Evolutionary conservation across 2,113 vertebrate genomes (phyloP).

Genomic region (Smithornis capensis): DNA sequence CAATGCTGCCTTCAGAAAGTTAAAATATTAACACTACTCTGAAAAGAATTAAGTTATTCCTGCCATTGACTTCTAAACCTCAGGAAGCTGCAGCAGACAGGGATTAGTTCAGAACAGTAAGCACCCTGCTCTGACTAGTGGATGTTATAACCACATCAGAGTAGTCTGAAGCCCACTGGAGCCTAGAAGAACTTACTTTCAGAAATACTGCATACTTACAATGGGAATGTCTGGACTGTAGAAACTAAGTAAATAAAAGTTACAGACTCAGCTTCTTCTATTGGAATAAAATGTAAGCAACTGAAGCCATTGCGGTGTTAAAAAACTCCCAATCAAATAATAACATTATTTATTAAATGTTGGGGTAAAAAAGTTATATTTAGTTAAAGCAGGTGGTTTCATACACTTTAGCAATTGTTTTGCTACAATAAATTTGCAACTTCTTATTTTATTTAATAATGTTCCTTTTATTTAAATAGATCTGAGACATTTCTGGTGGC

Average conservation of each 20-base stretch:
- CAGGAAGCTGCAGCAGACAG: conserved; percentile 17
- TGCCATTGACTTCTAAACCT: not conserved
- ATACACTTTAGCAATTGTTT: not conserved
- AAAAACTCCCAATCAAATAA: not conserved
- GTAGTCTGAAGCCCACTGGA: not conserved
- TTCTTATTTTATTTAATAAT: not conserved
- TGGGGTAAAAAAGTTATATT: not conserved
- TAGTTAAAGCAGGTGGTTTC: not conserved
- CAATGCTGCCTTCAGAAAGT: not conserved
- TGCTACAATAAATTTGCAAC: not conserved
- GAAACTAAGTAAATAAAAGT: not conserved
- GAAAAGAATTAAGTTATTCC: conserved; percentile 16
- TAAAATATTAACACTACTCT: not conserved
- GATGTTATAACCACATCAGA: conserved; percentile 14
- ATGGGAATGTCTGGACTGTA: not conserved
- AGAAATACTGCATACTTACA: not conserved
- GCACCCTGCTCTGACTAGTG: not conserved
- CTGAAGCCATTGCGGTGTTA: not conserved
- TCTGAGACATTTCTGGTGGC: not conserved
- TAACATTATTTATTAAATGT: not conserved
- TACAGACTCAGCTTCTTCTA: not conserved
- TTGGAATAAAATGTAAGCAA: not conserved
- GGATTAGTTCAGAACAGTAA: not conserved
- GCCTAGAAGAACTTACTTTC: not conserved
- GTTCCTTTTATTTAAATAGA: not conserved